phyloP scores from a whole-genome alignment of 1,140 invertebrate genomes.

The Eulimnadia texana region DNA sequence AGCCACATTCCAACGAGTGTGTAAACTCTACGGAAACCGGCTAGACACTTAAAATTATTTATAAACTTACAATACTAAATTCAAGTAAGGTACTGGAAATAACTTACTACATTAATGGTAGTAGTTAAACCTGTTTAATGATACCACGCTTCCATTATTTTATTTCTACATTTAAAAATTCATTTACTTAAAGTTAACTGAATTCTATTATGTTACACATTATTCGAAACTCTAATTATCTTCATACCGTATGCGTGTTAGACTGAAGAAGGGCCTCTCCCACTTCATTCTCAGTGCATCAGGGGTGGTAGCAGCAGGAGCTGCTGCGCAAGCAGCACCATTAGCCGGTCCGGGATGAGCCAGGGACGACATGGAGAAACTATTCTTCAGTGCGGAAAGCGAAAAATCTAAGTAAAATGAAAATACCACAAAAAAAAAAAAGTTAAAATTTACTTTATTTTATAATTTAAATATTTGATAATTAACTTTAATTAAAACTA shows the following conservation, averaged over 20 bases:
- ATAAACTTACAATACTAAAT: too few relatives aligned
- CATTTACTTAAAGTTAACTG: too few relatives aligned
- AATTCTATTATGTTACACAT: too few relatives aligned
- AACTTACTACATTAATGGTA: too few relatives aligned
- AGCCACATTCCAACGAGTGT: too few relatives aligned
- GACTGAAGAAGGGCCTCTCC: slow-evolving; percentile 4
- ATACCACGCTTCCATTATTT: too few relatives aligned
- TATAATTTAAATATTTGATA: not conserved
- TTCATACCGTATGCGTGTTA: slow-evolving; percentile 2
- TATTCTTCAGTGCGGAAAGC: slow-evolving; percentile 4
- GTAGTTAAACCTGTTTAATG: too few relatives aligned
- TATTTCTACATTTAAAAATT: too few relatives aligned
- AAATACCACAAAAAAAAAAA: not conserved
- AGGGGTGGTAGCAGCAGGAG: slow-evolving; percentile 1
- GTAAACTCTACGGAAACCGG: too few relatives aligned
- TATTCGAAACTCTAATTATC: too few relatives aligned
- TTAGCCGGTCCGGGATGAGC: not conserved
- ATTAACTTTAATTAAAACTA: not conserved
- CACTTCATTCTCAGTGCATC: not conserved
- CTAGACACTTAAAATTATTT: too few relatives aligned
- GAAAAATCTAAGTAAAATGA: slow-evolving; percentile 3
- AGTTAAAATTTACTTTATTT: not conserved
- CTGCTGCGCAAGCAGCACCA: not conserved
- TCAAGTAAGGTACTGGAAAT: too few relatives aligned
- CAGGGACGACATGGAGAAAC: slow-evolving; percentile 11